Conservation (phyloP, 35 echinoderm and acorn worm genomes). For the Apostichopus japonicus region DNA sequence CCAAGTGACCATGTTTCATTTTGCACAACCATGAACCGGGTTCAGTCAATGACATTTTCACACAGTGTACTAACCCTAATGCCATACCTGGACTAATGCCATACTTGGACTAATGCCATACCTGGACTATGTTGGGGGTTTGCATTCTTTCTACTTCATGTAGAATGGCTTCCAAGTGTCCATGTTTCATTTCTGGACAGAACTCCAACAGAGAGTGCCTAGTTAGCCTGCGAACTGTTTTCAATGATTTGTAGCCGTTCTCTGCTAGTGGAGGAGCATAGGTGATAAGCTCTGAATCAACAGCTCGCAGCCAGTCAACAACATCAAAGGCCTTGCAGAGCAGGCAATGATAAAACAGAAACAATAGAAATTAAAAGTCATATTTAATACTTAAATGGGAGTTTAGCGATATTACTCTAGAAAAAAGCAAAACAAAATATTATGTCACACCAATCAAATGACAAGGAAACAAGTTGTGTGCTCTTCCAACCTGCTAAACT, state of each 20-base stretch:
- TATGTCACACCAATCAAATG: too few relatives aligned
- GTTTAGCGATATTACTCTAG: too few relatives aligned
- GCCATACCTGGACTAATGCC: too few relatives aligned
- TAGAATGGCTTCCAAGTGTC: constrained; percentile 72
- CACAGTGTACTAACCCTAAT: too few relatives aligned
- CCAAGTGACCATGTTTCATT: constrained; percentile 82
- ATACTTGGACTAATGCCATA: constrained; percentile 1
- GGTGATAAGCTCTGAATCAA: constrained; percentile 79
- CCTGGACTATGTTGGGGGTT: constrained; percentile 66
- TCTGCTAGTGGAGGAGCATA: constrained; percentile 77
- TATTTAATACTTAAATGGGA: too few relatives aligned
- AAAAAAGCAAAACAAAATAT: too few relatives aligned
- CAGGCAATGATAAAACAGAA: not conserved
- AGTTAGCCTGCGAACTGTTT: constrained; percentile 72
- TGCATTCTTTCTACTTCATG: constrained; percentile 83
- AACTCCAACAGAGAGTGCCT: constrained; percentile 69
- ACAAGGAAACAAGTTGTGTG: too few relatives aligned
- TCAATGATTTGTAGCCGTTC: constrained; percentile 84
- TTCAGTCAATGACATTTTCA: too few relatives aligned
- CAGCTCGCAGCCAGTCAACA: constrained; percentile 74
- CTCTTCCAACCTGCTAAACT: too few relatives aligned
- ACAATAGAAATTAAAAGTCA: too few relatives aligned
- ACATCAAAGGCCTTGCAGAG: constrained; percentile 52
- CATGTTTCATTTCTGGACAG: constrained; percentile 85
- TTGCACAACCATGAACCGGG: too few relatives aligned